Evolutionary conservation across 1,140 invertebrate species (phyloP).

Genomic region (Cotesia vestalis): DNA sequence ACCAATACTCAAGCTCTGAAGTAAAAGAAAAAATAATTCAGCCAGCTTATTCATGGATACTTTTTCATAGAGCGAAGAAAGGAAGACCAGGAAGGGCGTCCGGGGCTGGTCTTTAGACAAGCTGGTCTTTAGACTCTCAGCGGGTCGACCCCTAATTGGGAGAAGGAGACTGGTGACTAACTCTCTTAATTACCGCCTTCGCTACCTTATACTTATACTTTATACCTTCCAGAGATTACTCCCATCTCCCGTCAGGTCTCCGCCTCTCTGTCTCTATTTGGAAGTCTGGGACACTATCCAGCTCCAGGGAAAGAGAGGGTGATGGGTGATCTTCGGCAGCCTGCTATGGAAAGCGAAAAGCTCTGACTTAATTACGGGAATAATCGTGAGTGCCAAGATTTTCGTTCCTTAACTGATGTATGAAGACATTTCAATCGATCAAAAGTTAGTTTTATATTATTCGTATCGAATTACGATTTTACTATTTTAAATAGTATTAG

Average conservation of each 20-base stretch:
- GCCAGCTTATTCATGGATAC: too few relatives aligned
- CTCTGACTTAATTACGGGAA: conserved; percentile 67
- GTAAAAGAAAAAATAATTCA: too few relatives aligned
- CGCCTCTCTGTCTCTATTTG: conserved; percentile 12
- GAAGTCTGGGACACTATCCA: too few relatives aligned
- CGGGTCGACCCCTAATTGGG: conserved; percentile 62
- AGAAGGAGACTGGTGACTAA: conserved; percentile 65
- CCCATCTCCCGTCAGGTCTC: conserved; percentile 7
- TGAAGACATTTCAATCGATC: too few relatives aligned
- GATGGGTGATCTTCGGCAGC: conserved; percentile 45
- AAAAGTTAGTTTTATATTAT: too few relatives aligned
- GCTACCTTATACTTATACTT: conserved; percentile 47
- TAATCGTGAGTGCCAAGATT: conserved; percentile 54
- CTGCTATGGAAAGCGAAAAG: conserved; percentile 48
- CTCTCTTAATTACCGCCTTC: conserved; percentile 66
- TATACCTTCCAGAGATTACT: not conserved
- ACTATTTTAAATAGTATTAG: too few relatives aligned
- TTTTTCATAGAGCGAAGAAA: not conserved
- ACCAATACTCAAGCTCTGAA: too few relatives aligned
- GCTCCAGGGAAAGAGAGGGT: too few relatives aligned
- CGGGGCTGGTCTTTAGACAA: conserved; percentile 38
- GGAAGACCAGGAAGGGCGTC: conserved; percentile 42
- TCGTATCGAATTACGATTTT: too few relatives aligned
- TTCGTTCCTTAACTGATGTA: too few relatives aligned
- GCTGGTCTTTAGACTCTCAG: not conserved